These are phyloP conservation scores for Gasteruption jaculator DNA, from an alignment of 2,888 invertebrate genomes.

Conservation along the genomic window DNA sequence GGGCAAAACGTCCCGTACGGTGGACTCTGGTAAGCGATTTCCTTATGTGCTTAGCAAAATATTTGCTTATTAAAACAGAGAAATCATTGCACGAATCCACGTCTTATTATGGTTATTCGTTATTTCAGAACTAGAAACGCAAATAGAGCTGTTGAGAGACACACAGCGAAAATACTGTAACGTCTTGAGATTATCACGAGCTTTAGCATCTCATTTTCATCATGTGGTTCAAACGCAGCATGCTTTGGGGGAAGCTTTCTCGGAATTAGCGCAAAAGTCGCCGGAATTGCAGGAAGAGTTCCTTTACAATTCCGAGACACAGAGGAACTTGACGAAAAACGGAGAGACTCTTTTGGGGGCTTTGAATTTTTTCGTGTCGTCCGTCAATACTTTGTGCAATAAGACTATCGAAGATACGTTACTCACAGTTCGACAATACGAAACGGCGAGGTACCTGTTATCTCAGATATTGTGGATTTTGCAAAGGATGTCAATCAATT, in stretches of 20 bases:
- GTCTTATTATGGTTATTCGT: slow-evolving; percentile 4
- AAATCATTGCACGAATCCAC: neutral
- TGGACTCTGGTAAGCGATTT: slow-evolving; percentile 67
- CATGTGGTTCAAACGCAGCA: slow-evolving; percentile 84
- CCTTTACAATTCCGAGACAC: slow-evolving; percentile 92
- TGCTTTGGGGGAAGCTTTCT: slow-evolving; percentile 87
- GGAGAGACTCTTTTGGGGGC: slow-evolving; percentile 90
- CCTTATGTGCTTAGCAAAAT: no score
- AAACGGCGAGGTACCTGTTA: slow-evolving; percentile 66
- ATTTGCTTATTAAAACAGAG: slow-evolving; percentile 3
- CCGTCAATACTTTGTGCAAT: slow-evolving; percentile 92
- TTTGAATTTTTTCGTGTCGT: slow-evolving; percentile 93
- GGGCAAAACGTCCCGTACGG: slow-evolving; percentile 87
- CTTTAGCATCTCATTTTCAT: slow-evolving; percentile 83
- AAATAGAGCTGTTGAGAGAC: slow-evolving; percentile 89
- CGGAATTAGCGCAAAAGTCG: slow-evolving; percentile 92
- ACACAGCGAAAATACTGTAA: slow-evolving; percentile 90
- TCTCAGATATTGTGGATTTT: no score
- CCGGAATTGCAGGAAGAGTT: slow-evolving; percentile 94
- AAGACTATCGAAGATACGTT: slow-evolving; percentile 97
- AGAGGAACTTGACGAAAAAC: slow-evolving; percentile 87
- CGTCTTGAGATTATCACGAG: slow-evolving; percentile 79
- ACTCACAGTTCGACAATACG: slow-evolving; percentile 72
- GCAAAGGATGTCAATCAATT: neutral
- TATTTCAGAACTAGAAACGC: slow-evolving; percentile 78